Evolutionary conservation across 2,797 vertebrate genomes (phyloP).

Genomic region (Chloroceryle amazona): DNA sequence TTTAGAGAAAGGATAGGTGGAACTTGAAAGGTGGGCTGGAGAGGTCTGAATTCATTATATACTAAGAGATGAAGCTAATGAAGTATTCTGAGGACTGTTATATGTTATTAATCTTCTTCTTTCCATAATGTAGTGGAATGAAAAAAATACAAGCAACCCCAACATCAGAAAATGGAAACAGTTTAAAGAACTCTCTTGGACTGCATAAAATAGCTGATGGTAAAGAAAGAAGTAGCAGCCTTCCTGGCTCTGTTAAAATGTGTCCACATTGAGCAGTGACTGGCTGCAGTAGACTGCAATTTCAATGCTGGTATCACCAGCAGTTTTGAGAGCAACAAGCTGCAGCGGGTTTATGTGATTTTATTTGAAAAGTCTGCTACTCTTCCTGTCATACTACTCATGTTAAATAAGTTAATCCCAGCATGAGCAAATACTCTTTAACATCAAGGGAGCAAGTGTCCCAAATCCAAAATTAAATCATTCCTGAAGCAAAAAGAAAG

Average conservation of each 20-base stretch:
- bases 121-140: not conserved
- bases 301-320: not conserved
- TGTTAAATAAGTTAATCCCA: not conserved
- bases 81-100: not conserved
- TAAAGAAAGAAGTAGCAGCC: not conserved
- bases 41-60: not conserved
- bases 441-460: not conserved
- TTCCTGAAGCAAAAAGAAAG: not conserved
- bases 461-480: not conserved
- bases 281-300: not conserved
- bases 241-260: not conserved
- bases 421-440: not conserved
- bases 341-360: not conserved
- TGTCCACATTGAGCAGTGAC: not conserved
- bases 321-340: not conserved
- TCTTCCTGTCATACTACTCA: not conserved
- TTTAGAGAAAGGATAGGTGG: not conserved
- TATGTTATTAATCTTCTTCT: not conserved
- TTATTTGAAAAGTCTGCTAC: not conserved
- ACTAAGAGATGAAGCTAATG: not conserved
- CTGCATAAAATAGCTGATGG: not conserved
- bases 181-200: not conserved
- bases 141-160: not conserved
- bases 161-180: not conserved
- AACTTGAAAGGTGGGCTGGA: not conserved